Percentiles rank a stretch among this genome's conserved stretches.
Conservation (phyloP, 1,140 invertebrate genomes). For the Drosophila nasuta region DNA sequence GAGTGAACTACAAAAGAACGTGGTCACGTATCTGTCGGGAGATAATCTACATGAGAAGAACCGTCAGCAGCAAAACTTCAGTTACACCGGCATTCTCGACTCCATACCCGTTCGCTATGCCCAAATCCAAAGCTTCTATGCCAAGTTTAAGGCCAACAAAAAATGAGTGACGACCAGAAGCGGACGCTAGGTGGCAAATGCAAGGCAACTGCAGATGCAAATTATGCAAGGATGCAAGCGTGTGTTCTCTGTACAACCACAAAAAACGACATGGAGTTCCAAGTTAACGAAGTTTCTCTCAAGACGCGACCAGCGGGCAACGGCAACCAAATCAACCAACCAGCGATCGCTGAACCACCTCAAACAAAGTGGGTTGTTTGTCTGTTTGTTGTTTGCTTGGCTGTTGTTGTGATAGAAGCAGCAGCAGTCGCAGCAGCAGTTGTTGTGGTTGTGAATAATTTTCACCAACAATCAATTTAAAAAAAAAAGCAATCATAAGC, state of each 20-base stretch:
- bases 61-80: slow-evolving; percentile 79
- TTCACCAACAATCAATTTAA: slow-evolving; percentile 2
- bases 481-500: neutral
- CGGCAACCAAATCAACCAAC: slow-evolving; percentile 50
- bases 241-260: slow-evolving; percentile 75
- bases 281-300: slow-evolving; percentile 76
- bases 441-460: slow-evolving; percentile 6
- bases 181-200: slow-evolving; percentile 67
- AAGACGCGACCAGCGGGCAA: slow-evolving; percentile 56
- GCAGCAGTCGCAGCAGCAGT: neutral
- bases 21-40: slow-evolving; percentile 81
- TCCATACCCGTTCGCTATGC: slow-evolving; percentile 82
- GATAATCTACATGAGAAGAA: slow-evolving; percentile 82
- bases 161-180: slow-evolving; percentile 68
- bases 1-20: slow-evolving; percentile 77
- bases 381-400: slow-evolving; percentile 47
- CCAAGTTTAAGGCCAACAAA: slow-evolving; percentile 83
- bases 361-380: slow-evolving; percentile 24
- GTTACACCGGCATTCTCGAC: slow-evolving; percentile 82
- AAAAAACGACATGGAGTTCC: slow-evolving; percentile 78
- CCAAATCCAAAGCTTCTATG: slow-evolving; percentile 83
- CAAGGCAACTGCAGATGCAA: slow-evolving; percentile 70
- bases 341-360: slow-evolving; percentile 61
- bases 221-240: slow-evolving; percentile 75
- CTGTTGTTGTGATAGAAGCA: slow-evolving; percentile 1